Base-by-base conservation (phyloP, 1,140 invertebrate genomes). In the Drosophila mojavensis region DNA sequence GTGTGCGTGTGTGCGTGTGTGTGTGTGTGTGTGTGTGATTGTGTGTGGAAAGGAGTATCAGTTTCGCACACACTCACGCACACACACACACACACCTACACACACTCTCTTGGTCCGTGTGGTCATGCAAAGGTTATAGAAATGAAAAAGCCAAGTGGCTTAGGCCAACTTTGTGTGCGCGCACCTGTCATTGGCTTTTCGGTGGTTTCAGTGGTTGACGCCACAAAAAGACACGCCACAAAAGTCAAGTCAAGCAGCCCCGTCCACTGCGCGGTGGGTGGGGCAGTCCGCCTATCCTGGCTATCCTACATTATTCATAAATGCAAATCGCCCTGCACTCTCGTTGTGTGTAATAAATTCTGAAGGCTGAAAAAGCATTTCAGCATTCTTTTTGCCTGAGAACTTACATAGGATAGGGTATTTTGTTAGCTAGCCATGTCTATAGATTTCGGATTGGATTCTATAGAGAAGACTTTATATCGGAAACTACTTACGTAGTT, bases 281-380 rank as follows among this genome's bases (percentile, higher is more conserved):
- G 69, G 60, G 62, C 48, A 50, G 59, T n/a, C 45, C 26, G 41
- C 30, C 41, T 67, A 68, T 73, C 56, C 77, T 79, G 76, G 83
- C 73, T 84, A 89, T 90, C 75, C 85, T 79, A 82, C 80, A 89
- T 86, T 86, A 86, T 88, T 86, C 82, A 86, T 89, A 89, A 88
- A 89, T 89, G 84, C 84, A 89, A 89, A 89, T 89, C 67, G 59
- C n/a, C 2, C 48, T 50, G 20, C 26, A n/a, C 56, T 60, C 56
- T 60, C 66, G 43, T 39, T 39, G 68, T 68, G 75, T 75, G 82
- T 80, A 66, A 66, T 76, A 83, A 88, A 89, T 89, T 88, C 73
- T 72, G 47, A 63, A 48, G 61, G 48, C 33, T 36, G 45, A 20
- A 51, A 47, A 20, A 4, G 15, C 17, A 20, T 53, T 53, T 33